A percentile compares a stretch with the other conserved stretches of the same genome.
These are phyloP conservation scores for Sphaeramia orbicularis DNA, from an alignment of 2,797 vertebrate genomes.

Conservation along the genomic window DNA sequence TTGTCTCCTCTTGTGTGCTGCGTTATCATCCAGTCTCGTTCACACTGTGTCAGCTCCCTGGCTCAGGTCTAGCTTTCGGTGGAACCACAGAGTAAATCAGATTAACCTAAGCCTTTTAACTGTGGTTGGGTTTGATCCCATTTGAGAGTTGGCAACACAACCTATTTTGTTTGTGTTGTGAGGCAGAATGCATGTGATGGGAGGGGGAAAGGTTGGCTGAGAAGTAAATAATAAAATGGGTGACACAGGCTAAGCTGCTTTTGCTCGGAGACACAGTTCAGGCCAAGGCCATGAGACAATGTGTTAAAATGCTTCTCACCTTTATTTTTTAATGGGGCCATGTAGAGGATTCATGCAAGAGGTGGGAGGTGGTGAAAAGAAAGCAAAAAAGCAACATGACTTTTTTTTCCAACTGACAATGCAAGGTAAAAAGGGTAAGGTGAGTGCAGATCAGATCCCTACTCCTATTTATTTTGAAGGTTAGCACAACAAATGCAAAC, in stretches of 20 bases:
- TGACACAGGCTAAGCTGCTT: slow-evolving; percentile 73
- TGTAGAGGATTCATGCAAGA: slow-evolving; percentile 5
- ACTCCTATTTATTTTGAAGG: not conserved
- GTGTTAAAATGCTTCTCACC: slow-evolving; percentile 58
- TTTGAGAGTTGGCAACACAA: slow-evolving; percentile 79
- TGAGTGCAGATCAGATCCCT: slow-evolving; percentile 14
- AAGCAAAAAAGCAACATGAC: not conserved
- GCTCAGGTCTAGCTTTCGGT: slow-evolving; percentile 70
- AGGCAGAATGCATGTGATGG: slow-evolving; percentile 50
- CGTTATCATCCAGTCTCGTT: slow-evolving; percentile 60
- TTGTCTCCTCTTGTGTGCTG: slow-evolving; percentile 60
- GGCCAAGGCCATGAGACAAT: slow-evolving; percentile 46
- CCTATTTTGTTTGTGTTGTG: slow-evolving; percentile 77
- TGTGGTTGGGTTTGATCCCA: slow-evolving; percentile 78
- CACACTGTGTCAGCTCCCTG: slow-evolving; percentile 58
- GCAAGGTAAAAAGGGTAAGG: not conserved
- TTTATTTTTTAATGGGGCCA: slow-evolving; percentile 30
- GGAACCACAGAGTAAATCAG: slow-evolving; percentile 81
- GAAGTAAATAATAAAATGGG: slow-evolving; percentile 63
- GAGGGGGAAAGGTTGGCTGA: slow-evolving; percentile 28
- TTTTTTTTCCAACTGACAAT: not conserved
- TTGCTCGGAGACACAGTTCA: slow-evolving; percentile 62
- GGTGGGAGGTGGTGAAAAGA: slow-evolving; percentile 8
- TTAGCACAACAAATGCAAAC: too few species aligned
- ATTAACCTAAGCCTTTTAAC: slow-evolving; percentile 85